Evolutionary conservation across 2,888 invertebrate species (phyloP).

Genomic region (Junonia oenone): DNA sequence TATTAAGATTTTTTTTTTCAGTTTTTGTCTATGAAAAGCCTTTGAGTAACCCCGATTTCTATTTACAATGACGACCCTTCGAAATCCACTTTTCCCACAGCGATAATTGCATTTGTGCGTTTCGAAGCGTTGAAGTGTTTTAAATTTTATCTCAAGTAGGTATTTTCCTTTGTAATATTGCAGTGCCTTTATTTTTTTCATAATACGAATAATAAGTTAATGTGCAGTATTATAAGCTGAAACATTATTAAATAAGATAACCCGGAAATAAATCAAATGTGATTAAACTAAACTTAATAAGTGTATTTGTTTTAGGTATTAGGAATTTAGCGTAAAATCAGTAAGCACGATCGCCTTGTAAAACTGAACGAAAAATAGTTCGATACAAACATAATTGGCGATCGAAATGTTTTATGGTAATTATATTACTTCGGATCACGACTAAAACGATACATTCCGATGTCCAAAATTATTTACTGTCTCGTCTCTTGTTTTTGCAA

Average conservation of each 20-base stretch:
- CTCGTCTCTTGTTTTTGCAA: constrained; percentile 26
- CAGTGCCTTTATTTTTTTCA: background rate
- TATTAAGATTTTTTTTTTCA: constrained; percentile 52
- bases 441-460: constrained; percentile 32
- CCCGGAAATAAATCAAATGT: constrained; percentile 13
- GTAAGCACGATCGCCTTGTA: constrained; percentile 30
- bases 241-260: background rate
- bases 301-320: constrained; percentile 25
- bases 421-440: constrained; percentile 34
- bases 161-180: constrained; percentile 11
- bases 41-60: constrained; percentile 35
- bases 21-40: constrained; percentile 41
- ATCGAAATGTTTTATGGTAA: constrained; percentile 35
- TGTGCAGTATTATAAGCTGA: background rate
- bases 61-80: constrained; percentile 26
- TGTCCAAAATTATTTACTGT: constrained; percentile 30
- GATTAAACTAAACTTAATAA: constrained; percentile 17
- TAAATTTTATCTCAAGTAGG: constrained; percentile 16
- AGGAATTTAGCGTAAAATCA: constrained; percentile 33
- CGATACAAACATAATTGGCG: constrained; percentile 29
- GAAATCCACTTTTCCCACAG: constrained; percentile 23
- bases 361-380: constrained; percentile 31
- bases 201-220: background rate
- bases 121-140: constrained; percentile 22
- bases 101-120: constrained; percentile 26